Base-by-base conservation (phyloP, 2,888 invertebrate genomes). In the Brachypalpus laphriformis region DNA sequence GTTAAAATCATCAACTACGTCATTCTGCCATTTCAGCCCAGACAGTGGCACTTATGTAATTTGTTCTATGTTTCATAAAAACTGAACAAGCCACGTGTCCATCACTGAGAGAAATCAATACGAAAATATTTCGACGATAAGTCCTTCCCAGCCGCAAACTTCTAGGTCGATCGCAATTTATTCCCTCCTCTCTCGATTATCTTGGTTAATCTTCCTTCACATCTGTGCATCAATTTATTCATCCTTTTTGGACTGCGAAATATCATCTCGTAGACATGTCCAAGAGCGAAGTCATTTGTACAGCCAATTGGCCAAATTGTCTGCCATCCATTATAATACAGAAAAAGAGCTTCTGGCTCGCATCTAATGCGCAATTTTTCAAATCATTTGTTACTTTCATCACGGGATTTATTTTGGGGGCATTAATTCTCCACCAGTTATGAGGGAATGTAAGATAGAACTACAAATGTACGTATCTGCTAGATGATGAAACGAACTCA, bases 361-460 rank as follows among this genome's bases (percentile, higher is more conserved):
- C 75, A 54, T 85, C 85, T 85, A 85, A 85, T 85, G 85, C 85
- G 85, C 85, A 85, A 85, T 85, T 85, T 85, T 85, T 85, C 85
- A 85, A 81, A 81, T 81, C 85, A 85, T 85, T 85, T 85, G 85
- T 85, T 81, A 75, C 81, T 85, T 54, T 81, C 85, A 85, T 80
- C 85, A 71, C 31, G 51, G 75, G 85, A 85, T 85, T 85, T 85
- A 85, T 85, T 85, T 70, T 42, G 57, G 51, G 56, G 80, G 70
- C 75, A 85, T 70, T 71, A 81, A 51, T 81, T 56, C 72, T 74
- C 40, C 49, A 45, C 34, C 78, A 70, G 81, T 85, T 85, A 85
- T 80, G 81, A 75, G 59, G 66, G 85, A 85, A 71, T 71, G 68
- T 42, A 63, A 14, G 6, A 11, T 56, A 42, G 40, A 59, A 63